Evolutionary conservation across 2,888 invertebrate genomes (phyloP), one percentile per base, ranked within the genome.

Genomic region (Ophion ventricosus): DNA sequence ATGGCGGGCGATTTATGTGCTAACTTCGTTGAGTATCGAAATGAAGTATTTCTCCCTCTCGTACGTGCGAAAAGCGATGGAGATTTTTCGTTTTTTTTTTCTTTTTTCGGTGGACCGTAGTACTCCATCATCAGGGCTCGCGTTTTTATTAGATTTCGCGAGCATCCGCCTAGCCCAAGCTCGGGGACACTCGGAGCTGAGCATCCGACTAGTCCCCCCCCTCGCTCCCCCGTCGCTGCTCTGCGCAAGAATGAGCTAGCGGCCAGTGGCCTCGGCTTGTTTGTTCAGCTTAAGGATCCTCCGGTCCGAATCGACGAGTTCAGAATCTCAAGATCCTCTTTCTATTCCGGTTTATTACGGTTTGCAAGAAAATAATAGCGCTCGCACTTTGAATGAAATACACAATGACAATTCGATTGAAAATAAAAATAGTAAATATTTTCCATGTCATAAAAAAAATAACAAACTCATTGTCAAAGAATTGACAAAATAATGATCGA

Each of bases 141-240:
- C 3, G 49, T 49, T 49, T 49, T 49, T 59, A 59, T 49, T 49
- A 49, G 49, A 59, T 59, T 59, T 59, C 59, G 23, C 20, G 59
- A 20, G 59, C 23, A 1, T 43, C 49, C 11, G 49, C 4, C 49
- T 17, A 66, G 43, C 5, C 11, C 40, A 20, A 66, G 49, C 49
- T 49, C 49, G 49, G 49, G 17, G 49, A 49, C 17, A 49, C 49
- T 49, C 49, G 49, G 49, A 17, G 14, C 17, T 49, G 17, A 17
- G 17, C 14, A 49, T 17, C 49, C 35, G 35, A 35, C 35, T 5
- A 8, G 7, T 35, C 35, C 35, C 8, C 35, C 14, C 2, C 40
- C 40, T 10, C 40, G 40, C 2, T 10, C 8, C 7, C 40, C 8
- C 40, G 40, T 40, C 40, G 1, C 7, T 40, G 40, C 7, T n/a